Conservation (phyloP, 2,888 invertebrate species). For the Caenorhabditis doughertyi region DNA sequence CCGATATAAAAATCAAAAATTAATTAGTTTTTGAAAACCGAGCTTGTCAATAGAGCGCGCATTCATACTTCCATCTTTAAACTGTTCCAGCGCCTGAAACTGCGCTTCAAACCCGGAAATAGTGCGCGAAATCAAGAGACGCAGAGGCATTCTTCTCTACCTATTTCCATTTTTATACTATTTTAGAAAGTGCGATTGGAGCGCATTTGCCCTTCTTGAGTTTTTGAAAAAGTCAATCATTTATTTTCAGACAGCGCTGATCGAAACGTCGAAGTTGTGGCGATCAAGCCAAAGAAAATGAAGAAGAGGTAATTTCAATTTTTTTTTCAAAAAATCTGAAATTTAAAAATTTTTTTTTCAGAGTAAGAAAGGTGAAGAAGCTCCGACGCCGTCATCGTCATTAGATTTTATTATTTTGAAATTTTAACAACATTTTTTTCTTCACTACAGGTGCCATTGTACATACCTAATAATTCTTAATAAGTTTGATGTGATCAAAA, state of each 20-base stretch:
- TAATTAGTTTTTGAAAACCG: too few species aligned
- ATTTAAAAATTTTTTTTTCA: constrained; percentile 20
- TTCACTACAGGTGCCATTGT: constrained; percentile 64
- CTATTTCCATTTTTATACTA: too few species aligned
- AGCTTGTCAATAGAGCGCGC: too few species aligned
- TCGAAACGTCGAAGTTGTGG: constrained; percentile 48
- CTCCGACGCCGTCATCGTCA: constrained; percentile 36
- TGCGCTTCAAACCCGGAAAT: too few species aligned
- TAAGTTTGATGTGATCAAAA: constrained; percentile 52
- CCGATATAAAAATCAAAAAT: too few species aligned
- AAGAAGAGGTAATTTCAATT: constrained; percentile 42
- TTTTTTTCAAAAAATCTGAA: background rate
- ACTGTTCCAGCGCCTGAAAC: too few species aligned
- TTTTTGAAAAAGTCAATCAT: background rate
- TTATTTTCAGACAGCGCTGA: constrained; percentile 27
- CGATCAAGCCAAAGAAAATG: constrained; percentile 57
- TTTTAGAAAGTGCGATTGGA: too few species aligned
- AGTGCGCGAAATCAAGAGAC: too few species aligned
- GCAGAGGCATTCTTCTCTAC: too few species aligned
- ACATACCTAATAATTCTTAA: constrained; percentile 47
- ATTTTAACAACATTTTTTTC: background rate
- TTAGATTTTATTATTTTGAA: background rate
- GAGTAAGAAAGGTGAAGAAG: constrained; percentile 37
- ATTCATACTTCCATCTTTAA: too few species aligned
- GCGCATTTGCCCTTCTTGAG: too few species aligned